These are phyloP conservation scores for Dryocosmus kuriphilus DNA, from an alignment of 2,888 invertebrate genomes.

Conservation along the genomic window DNA sequence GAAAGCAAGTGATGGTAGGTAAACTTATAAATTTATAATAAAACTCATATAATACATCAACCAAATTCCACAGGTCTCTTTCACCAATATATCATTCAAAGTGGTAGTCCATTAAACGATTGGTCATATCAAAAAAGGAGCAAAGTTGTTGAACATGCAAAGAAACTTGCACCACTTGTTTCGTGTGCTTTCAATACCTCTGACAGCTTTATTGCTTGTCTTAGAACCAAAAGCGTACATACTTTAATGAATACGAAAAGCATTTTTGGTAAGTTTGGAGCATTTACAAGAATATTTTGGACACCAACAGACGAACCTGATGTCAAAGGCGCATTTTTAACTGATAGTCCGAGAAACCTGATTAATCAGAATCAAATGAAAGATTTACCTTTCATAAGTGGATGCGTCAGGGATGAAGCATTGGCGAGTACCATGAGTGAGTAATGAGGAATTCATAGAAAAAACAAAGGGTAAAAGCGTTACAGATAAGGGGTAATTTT, in stretches of 20 bases:
- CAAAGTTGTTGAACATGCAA: constrained; percentile 46
- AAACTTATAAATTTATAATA: no score
- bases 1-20: constrained; percentile 60
- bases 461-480: no score
- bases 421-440: constrained; percentile 52
- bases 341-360: constrained; percentile 49
- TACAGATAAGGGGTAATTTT: no score
- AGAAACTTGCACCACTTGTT: background rate
- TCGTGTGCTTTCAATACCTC: constrained; percentile 6
- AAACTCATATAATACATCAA: no score
- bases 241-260: background rate
- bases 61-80: constrained; percentile 52
- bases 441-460: no score
- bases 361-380: constrained; percentile 49
- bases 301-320: constrained; percentile 49
- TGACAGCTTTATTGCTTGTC: background rate
- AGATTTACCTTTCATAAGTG: constrained; percentile 57
- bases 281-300: constrained; percentile 3
- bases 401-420: constrained; percentile 56
- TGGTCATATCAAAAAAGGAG: constrained; percentile 50
- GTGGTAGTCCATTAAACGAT: constrained; percentile 49
- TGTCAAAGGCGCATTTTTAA: constrained; percentile 55
- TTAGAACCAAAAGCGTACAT: background rate
- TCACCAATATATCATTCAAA: constrained; percentile 59
- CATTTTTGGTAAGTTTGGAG: background rate